Base-by-base conservation (phyloP, 1,140 invertebrate species). In the Prorops nasuta region DNA sequence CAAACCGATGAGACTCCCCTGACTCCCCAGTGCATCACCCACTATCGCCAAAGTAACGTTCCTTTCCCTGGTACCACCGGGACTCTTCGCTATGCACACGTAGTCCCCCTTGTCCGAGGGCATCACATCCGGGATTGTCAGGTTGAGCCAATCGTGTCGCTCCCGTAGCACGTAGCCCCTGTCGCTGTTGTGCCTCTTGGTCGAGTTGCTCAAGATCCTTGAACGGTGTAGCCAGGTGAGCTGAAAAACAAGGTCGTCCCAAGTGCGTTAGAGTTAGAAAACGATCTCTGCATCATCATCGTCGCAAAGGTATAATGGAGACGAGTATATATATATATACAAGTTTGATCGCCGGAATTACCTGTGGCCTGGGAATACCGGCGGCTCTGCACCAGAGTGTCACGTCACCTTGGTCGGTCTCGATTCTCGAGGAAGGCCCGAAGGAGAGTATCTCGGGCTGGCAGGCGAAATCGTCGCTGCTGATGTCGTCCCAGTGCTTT, bases 41-140 rank as follows among this genome's bases (percentile, higher is more conserved):
- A 78, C 71, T 1, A 91, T 80, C 7, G 78, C 67, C 15, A 94
- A 69, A 0, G 83, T 85, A 0, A 94, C 72, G 68, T 82, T 91
- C 46, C 79, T 83, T 62, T 90, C 87, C 28, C 88, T 87, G 7
- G 86, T 82, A 0, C 94, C 94, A 1, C 89, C 93, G 0, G 84
- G 81, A 72, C 94, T 97, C 45, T 86, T 87, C 0, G 91, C 92
- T 4, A 88, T 80, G 60, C 94, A 97, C n/a, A 85, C 81, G 69
- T 96, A 97, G 40, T 91, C 86, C 0, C 94, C 94, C 59, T 86
- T 84, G 72, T 97, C 94, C 7, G 86, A 83, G 14, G 78, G 76
- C 6, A 79, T 79, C 0, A 90, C 82, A 38, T 88, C 81, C 1
- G 82, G 74, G 19, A 94, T 86, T 1, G 89, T 91, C 21, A 92